Base-by-base conservation (phyloP, 2,113 vertebrate genomes). In the Brachyistius frenatus region DNA sequence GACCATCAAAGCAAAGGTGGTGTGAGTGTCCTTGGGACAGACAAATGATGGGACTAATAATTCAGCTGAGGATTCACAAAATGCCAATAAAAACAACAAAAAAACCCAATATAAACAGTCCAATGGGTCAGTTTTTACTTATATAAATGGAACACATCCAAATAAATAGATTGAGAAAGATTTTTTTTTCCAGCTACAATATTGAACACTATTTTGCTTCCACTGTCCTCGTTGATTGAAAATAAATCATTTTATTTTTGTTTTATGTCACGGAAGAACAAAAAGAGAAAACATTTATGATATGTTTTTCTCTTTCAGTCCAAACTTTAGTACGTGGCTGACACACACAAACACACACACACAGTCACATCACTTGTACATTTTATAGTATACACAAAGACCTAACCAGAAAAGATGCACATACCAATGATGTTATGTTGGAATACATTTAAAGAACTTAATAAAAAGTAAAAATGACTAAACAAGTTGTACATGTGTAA, bases 21-120 rank as follows among this genome's bases (percentile, higher is more conserved):
- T 5, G 8, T 63, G 13, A 76, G 56, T 16, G 83, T 72, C 79
- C 78, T 86, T 82, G 62, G 55, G n/a, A 41, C 16, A 15, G 41
- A 63, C 44, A 39, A 66, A 60, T 46, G n/a, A 58, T 50, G 7
- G 32, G 5, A 41, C 41, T 37, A 23, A 66, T 6, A 14, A 30
- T 35, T 53, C 3, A 68, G 8, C 16, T 31, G 0, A 23, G n/a
- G 8, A 31, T 8, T 33, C 16, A 58, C 53, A 47, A 71, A 46
- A 5, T 9, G 2, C 0, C 52, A 13, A 3, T 13, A 35, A 15
- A 4, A 69, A 9, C 6, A 63, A 39, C 9, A 39, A 1, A 14
- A 10, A 52, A 44, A 1, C 16, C 14, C n/a, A 53, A 30, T 10
- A 46, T 32, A 11, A 14, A 57, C 8, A 1, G 8, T 35, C 7